A percentile compares a stretch with the other conserved stretches of the same genome.
Evolutionary conservation across 2,888 invertebrate species (phyloP).

Genomic region (Encarsia formosa): DNA sequence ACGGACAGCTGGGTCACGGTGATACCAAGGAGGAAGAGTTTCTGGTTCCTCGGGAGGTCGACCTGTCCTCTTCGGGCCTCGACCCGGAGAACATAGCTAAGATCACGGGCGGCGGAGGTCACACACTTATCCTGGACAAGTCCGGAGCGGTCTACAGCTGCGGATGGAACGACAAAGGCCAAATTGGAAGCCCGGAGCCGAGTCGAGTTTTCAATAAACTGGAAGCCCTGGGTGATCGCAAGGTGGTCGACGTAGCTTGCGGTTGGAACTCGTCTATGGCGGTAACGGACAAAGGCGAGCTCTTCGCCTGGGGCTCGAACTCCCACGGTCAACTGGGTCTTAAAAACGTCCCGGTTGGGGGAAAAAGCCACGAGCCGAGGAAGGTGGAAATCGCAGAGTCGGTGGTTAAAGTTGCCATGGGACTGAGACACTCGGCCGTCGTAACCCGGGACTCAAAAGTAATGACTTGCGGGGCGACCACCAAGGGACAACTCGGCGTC

Average conservation of each 20-base stretch:
- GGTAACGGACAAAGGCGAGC: conserved; percentile 56
- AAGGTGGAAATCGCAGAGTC: conserved; percentile 53
- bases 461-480: conserved; percentile 64
- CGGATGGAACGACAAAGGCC: conserved; percentile 75
- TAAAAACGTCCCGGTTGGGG: too few species aligned
- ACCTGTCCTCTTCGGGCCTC: conserved; percentile 43
- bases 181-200: conserved; percentile 58
- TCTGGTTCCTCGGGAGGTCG: conserved; percentile 55
- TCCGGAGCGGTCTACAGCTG: conserved; percentile 70
- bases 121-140: conserved; percentile 65
- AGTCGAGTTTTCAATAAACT: conserved; percentile 31
- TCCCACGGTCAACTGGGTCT: conserved; percentile 69
- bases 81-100: conserved; percentile 56
- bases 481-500: conserved; percentile 66
- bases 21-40: conserved; percentile 66
- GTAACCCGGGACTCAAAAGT: conserved; percentile 62
- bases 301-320: conserved; percentile 80
- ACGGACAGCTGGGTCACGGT: conserved; percentile 74
- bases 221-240: conserved; percentile 39
- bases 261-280: conserved; percentile 78
- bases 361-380: conserved; percentile 38
- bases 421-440: conserved; percentile 65
- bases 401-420: conserved; percentile 62
- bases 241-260: conserved; percentile 65
- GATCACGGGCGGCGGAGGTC: conserved; percentile 75